Evolutionary conservation across 2,888 invertebrate species (phyloP), one percentile per base, ranked within the genome.

Genomic region (Gastracanthus pulcherrimus): DNA sequence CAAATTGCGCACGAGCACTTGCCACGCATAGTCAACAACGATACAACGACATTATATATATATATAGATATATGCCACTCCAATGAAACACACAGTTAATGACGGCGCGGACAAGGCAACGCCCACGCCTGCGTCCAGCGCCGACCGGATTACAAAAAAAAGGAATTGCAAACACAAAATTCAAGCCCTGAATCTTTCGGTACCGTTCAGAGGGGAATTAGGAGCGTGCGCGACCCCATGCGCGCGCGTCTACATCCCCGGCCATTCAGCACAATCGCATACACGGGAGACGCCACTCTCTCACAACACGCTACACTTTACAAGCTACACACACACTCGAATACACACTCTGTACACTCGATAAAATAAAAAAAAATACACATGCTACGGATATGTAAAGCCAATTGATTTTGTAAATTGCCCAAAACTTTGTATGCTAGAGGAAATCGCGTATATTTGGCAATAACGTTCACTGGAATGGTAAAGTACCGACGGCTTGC

Each of bases 301-400:
- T 87, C 86, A 87, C 86, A 87, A 87, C 88, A 84, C 84, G 71
- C 36, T 82, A 86, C 84, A 86, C 84, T 82, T 71, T 38, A 66
- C 72, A 84, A 80, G 1, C 3, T 55, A 62, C 58, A 11, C 71
- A 76, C 86, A 88, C 86, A 76, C 77, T 76, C 71, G 31, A 62
- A 19, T 76, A 87, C 84, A 89, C 88, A 80, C 64, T 62, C 84
- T 89, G 80, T 82, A 82, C 72, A 85, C 85, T 84, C 66, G 16
- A 11, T 55, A 41, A n/a, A 71, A n/a, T 64, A 62, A 67, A 71
- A 70, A 62, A 62, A 58, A 41, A 58, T 84, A 87, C 85, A 90
- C 89, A 90, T 87, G 88, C 90, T 91, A 91, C 91, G 91, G 91
- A 91, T 91, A 91, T 91, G 91, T 91, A 91, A 91, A 91, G 91